Percentiles rank a stretch among this genome's conserved stretches.
Conservation (phyloP, 2,888 invertebrate species). For the Tachina grossa region DNA sequence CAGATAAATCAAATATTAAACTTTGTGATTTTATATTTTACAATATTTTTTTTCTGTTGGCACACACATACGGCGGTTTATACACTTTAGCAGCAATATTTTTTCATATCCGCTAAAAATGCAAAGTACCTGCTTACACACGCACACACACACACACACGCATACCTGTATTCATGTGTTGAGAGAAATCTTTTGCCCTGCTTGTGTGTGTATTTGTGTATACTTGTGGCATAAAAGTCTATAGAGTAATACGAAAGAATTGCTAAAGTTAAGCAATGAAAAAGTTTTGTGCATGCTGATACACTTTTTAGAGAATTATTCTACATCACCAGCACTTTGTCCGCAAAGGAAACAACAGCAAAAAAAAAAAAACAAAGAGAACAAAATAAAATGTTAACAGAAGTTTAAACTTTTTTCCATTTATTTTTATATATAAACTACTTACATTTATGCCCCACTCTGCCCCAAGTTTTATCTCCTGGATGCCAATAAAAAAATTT, state of each 20-base stretch:
- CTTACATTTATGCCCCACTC: constrained; percentile 49
- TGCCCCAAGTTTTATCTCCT: constrained; percentile 38
- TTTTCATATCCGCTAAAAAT: constrained; percentile 66
- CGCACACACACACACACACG: constrained; percentile 20
- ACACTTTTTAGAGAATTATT: constrained; percentile 65
- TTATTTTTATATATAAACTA: constrained; percentile 38
- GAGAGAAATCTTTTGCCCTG: not conserved
- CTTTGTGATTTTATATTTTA: constrained; percentile 63
- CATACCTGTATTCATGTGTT: not conserved
- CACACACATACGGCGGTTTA: constrained; percentile 25
- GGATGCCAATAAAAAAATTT: constrained; percentile 70
- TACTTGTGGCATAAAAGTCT: constrained; percentile 50
- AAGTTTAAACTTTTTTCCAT: constrained; percentile 49
- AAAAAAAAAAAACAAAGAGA: constrained; percentile 6
- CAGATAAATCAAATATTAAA: constrained; percentile 71
- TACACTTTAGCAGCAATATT: constrained; percentile 63
- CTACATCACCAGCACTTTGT: constrained; percentile 57
- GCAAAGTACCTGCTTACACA: constrained; percentile 68
- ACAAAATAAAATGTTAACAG: constrained; percentile 24
- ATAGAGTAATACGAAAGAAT: constrained; percentile 67
- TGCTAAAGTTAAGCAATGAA: constrained; percentile 71
- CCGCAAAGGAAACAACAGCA: constrained; percentile 52
- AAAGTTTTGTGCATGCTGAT: constrained; percentile 69
- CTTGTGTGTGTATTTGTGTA: not conserved
- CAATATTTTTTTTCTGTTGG: constrained; percentile 2